Evolutionary conservation across 1,140 invertebrate genomes (phyloP).

Genomic region (Trachymyrmex cornetzi): DNA sequence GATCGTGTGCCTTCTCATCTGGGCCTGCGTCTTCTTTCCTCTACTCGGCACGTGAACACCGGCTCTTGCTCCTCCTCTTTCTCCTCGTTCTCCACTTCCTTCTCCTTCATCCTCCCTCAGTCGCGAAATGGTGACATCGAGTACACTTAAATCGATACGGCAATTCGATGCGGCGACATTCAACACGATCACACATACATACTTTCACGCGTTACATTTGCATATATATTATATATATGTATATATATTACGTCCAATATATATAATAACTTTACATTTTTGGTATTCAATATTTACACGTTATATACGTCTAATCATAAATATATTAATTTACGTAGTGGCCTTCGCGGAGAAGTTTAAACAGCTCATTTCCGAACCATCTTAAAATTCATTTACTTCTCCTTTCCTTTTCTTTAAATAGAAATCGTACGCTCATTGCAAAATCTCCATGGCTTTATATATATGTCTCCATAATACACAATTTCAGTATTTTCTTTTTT

Average conservation of each 20-base stretch:
- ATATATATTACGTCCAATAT: conserved; percentile 45
- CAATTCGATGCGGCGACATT: conserved; percentile 39
- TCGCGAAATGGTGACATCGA: conserved; percentile 21
- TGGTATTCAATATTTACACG: conserved; percentile 61
- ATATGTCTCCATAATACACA: neutral
- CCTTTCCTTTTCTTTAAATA: neutral
- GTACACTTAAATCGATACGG: neutral
- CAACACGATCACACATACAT: conserved; percentile 30
- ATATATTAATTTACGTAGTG: conserved; percentile 52
- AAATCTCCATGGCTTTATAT: neutral
- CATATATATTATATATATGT: conserved; percentile 19
- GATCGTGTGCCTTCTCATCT: conserved; percentile 80
- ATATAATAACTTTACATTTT: conserved; percentile 59
- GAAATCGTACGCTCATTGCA: conserved; percentile 8
- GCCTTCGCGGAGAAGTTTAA: conserved; percentile 18
- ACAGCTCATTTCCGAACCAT: conserved; percentile 6
- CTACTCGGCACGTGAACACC: conserved; percentile 66
- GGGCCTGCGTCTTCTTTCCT: conserved; percentile 84
- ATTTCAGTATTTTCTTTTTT: conserved; percentile 1
- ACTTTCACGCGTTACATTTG: conserved; percentile 46
- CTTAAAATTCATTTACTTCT: conserved; percentile 2
- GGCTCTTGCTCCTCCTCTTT: neutral
- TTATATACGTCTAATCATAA: conserved; percentile 23
- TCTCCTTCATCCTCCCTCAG: neutral
- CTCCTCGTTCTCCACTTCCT: neutral